phyloP scores from a whole-genome alignment of 2,888 invertebrate species.

The Heliconius hortense region DNA sequence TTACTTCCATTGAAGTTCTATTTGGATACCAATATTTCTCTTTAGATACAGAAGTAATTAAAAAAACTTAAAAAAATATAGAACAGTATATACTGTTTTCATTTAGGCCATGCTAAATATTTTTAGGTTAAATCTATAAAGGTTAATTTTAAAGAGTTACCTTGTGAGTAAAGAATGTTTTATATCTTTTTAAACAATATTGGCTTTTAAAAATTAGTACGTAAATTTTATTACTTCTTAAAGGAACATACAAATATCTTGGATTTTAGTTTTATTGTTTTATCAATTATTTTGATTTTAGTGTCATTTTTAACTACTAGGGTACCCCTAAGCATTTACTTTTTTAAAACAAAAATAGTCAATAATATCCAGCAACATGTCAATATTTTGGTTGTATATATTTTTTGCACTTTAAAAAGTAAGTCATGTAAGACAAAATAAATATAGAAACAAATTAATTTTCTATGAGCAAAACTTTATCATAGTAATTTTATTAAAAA shows the following conservation, averaged over 20 bases:
- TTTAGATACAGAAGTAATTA: too few species aligned
- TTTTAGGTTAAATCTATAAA: not conserved
- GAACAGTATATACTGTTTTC: too few species aligned
- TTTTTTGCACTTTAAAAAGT: not conserved
- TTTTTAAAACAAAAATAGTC: not conserved
- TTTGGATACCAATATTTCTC: too few species aligned
- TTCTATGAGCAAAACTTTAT: conserved; percentile 1
- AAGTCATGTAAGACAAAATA: not conserved
- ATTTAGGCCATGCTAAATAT: too few species aligned
- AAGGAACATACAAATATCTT: too few species aligned
- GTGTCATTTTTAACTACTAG: not conserved
- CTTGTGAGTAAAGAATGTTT: too few species aligned
- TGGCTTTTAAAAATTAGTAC: too few species aligned
- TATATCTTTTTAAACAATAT: too few species aligned
- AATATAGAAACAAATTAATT: conserved; percentile 10
- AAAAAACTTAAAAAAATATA: too few species aligned
- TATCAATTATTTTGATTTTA: not conserved
- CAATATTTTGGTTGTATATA: not conserved
- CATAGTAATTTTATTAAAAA: not conserved
- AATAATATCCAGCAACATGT: not conserved
- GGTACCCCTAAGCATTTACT: too few species aligned
- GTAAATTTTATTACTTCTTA: too few species aligned
- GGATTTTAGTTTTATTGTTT: not conserved
- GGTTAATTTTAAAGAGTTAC: not conserved
- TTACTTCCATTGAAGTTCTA: not conserved